Evolutionary conservation across 2,888 invertebrate species (phyloP).

Genomic region (Steinernema scapterisci): DNA sequence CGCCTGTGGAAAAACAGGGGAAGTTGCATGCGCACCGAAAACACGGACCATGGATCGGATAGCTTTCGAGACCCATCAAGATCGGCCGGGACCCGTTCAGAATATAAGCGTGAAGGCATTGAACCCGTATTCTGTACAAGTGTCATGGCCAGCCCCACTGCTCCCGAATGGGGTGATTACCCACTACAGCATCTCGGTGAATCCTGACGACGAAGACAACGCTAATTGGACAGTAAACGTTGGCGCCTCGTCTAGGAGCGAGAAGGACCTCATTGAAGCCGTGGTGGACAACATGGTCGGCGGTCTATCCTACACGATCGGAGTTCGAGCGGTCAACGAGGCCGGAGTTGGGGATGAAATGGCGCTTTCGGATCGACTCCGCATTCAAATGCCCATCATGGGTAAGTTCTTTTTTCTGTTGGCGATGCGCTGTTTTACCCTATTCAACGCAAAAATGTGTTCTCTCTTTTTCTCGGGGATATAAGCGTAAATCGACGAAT

Average conservation of each 20-base stretch:
- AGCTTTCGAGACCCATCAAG: conserved; percentile 58
- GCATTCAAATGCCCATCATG: conserved; percentile 57
- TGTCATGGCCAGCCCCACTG: conserved; percentile 59
- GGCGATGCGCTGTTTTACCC: no score
- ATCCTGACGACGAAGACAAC: conserved; percentile 31
- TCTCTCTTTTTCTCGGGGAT: no score
- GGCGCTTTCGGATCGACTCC: conserved; percentile 39
- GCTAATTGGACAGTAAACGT: conserved; percentile 52
- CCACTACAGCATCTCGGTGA: conserved; percentile 53
- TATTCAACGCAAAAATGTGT: no score
- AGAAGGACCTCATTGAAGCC: conserved; percentile 49
- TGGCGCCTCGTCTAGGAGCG: conserved; percentile 42
- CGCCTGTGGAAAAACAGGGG: conserved; percentile 36
- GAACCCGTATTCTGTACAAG: conserved; percentile 60
- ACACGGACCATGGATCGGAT: conserved; percentile 38
- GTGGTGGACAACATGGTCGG: conserved; percentile 61
- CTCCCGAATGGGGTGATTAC: conserved; percentile 63
- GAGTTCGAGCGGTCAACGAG: conserved; percentile 60
- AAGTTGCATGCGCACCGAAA: conserved; percentile 29
- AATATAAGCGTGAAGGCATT: conserved; percentile 41
- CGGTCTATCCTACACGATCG: conserved; percentile 48
- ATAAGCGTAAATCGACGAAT: no score
- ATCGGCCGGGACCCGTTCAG: conserved; percentile 59
- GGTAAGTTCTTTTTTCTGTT: conserved; percentile 36
- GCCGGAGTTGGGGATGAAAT: conserved; percentile 60